A percentile compares a stretch with the other conserved stretches of the same genome.
phyloP scores from a whole-genome alignment of 37 sponge, comb jelly and placozoan species.

The Diacarnus erythraeanus region DNA sequence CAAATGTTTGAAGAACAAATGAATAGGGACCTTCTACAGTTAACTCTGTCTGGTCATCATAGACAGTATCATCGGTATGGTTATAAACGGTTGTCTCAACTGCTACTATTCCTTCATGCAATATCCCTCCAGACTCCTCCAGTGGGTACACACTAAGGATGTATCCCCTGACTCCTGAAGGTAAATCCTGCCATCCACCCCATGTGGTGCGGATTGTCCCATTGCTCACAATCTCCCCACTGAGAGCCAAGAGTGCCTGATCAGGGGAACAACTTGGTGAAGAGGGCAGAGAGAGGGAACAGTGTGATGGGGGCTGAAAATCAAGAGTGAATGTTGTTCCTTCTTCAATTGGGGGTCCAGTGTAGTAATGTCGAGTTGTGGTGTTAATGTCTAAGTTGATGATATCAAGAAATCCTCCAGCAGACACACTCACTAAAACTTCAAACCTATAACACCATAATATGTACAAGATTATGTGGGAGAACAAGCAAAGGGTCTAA shows the following conservation, averaged over 20 bases:
- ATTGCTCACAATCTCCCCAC: slow-evolving; percentile 1
- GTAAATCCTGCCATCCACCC: slow-evolving; percentile 77
- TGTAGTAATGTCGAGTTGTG: slow-evolving; percentile 55
- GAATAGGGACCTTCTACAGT: slow-evolving; percentile 66
- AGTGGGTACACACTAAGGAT: slow-evolving; percentile 32
- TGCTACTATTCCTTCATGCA: neutral
- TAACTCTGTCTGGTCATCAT: slow-evolving; percentile 1
- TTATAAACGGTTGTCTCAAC: neutral
- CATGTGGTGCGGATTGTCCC: slow-evolving; percentile 27
- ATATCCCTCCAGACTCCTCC: slow-evolving; percentile 3
- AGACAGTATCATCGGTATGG: slow-evolving; percentile 1
- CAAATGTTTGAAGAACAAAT: slow-evolving; percentile 39
- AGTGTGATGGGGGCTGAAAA: slow-evolving; percentile 61
- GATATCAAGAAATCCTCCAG: slow-evolving; percentile 75
- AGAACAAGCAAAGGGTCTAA: neutral
- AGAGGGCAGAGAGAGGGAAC: slow-evolving; percentile 23
- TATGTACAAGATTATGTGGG: neutral
- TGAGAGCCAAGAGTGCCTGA: slow-evolving; percentile 13
- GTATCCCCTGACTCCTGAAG: slow-evolving; percentile 49
- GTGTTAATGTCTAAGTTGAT: slow-evolving; percentile 49
- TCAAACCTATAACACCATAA: slow-evolving; percentile 21
- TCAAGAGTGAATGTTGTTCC: slow-evolving; percentile 48
- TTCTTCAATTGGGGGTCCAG: slow-evolving; percentile 28
- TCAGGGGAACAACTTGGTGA: slow-evolving; percentile 1
- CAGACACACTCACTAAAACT: slow-evolving; percentile 1